Evolutionary conservation across 2,113 vertebrate genomes (phyloP).

Genomic region (Podocnemis expansa): DNA sequence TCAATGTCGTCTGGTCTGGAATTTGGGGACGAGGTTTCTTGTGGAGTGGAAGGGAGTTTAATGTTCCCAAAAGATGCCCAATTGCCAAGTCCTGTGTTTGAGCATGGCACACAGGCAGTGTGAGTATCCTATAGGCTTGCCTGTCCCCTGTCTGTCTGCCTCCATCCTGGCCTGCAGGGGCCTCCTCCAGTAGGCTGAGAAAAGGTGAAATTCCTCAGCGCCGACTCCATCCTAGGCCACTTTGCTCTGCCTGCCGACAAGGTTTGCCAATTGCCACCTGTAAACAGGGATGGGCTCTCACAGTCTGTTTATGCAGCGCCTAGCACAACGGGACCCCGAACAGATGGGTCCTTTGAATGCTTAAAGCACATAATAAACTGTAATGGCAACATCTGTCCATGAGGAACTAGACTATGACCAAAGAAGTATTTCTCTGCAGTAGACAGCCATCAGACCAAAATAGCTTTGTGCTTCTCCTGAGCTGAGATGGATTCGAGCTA

Average conservation of each 20-base stretch:
- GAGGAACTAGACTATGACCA: not conserved
- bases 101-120: not conserved
- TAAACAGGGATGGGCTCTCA: not conserved
- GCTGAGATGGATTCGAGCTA: not conserved
- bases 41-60: not conserved
- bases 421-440: not conserved
- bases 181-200: not conserved
- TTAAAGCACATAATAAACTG: not conserved
- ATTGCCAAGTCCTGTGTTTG: not conserved
- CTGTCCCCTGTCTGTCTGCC: not conserved
- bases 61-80: not conserved
- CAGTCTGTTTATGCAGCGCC: not conserved
- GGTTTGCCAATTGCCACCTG: not conserved
- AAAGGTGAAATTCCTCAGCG: not conserved
- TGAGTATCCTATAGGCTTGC: not conserved
- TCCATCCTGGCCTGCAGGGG: not conserved
- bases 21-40: not conserved
- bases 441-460: not conserved
- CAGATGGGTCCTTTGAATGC: not conserved
- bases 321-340: not conserved
- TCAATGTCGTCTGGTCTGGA: not conserved
- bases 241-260: not conserved
- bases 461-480: not conserved
- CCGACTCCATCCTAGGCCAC: not conserved
- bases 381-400: not conserved